Percentiles rank a stretch among this genome's conserved stretches.
Evolutionary conservation across 2,113 vertebrate genomes (phyloP).

Genomic region (Tragelaphus buxtoni): DNA sequence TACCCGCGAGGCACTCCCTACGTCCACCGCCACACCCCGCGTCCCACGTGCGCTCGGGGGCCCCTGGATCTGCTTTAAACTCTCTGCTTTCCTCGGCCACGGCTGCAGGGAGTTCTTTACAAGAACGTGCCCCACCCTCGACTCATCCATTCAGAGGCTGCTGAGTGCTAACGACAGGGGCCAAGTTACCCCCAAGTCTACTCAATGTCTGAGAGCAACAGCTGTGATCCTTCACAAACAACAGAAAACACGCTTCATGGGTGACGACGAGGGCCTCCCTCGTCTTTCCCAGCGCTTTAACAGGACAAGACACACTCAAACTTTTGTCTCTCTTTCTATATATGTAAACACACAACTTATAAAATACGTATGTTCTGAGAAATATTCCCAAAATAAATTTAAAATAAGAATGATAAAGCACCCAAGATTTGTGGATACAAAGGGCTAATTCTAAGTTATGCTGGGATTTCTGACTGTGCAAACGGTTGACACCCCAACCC

Average conservation of each 20-base stretch:
- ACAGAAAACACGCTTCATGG: too few species aligned
- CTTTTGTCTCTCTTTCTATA: background rate
- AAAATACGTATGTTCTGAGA: background rate
- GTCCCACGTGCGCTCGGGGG: background rate
- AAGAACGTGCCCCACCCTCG: background rate
- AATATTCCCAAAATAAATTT: background rate
- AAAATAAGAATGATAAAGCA: background rate
- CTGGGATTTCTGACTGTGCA: background rate
- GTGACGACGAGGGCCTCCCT: background rate
- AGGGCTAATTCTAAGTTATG: background rate
- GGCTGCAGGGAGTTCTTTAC: background rate
- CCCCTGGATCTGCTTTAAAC: background rate
- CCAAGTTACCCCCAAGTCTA: background rate
- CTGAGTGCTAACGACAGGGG: background rate
- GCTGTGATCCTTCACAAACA: accelerated
- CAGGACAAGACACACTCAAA: background rate
- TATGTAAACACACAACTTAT: background rate
- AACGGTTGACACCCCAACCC: background rate
- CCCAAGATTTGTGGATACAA: background rate
- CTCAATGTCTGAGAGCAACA: background rate
- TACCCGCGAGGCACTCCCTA: background rate
- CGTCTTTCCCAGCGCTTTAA: background rate
- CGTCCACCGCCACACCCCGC: accelerated
- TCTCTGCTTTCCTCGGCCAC: background rate
- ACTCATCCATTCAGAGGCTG: too few species aligned